Evolutionary conservation across 2,888 invertebrate species (phyloP), one percentile per base, ranked within the genome.

Genomic region (Archaeoteleia sp.): DNA sequence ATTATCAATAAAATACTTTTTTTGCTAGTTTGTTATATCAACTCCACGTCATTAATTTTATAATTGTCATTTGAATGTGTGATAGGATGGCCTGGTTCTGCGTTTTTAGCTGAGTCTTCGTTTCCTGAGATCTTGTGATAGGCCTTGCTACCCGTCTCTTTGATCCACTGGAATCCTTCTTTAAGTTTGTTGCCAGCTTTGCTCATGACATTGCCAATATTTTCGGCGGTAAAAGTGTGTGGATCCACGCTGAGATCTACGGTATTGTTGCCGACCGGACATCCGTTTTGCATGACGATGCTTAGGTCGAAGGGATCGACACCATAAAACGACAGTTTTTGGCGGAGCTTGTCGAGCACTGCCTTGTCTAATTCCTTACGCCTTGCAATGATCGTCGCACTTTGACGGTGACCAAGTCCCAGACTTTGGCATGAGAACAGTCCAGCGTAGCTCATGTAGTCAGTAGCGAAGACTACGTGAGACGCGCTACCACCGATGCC

Each of bases 361-460:
- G 89, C 87, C 80, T 89, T 91, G 72, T 93, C 94, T 42, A 94
- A 87, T 27, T 91, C 91, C 71, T 90, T 90, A 10, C 87, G 89
- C 45, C 94, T 89, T 0, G 93, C 93, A n/a, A 94, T 87, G 69
- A 96, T 93, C 46, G 94, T 93, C 0, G 93, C 93, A 0, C 93
- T 93, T 66, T 91, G 90, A 1, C 94, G 88, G 83, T 94, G 91
- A 0, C 91, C 91, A 74, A 94, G 91, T 0, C 91, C 88, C 8
- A 94, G 79, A 78, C 91, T 92, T 83, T 94, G 94, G 76, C 94
- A 94, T 0, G 93, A 92, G 85, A 92, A 94, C 43, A 94, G 88
- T 0, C 90, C 93, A 0, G 93, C 94, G 78, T 92, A 94, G 0
- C 87, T 90, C 0, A 86, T 86, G 80, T 94, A 94, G 79, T 95